Evolutionary conservation across 2,797 vertebrate species (phyloP), one percentile per base, ranked within the genome.

Genomic region (Halcyon badia): DNA sequence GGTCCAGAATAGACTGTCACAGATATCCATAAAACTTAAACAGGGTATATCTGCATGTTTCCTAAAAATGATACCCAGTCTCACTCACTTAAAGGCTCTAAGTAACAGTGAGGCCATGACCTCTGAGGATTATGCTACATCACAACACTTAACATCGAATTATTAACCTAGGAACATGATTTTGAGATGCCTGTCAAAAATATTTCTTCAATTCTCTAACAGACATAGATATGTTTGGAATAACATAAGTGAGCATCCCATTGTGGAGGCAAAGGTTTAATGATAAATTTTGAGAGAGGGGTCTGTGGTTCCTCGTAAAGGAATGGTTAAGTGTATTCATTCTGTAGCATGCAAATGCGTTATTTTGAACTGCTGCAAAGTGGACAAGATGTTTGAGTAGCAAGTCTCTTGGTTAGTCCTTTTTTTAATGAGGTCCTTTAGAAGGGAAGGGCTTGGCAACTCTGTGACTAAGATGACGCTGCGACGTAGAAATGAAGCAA

Each of bases 231-330:
- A 5, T 57, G 51, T 87, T 68, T 92, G 30, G 57, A 87, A 65
- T 46, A 76, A 65, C 26, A 62, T n/a, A 68, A 69, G 7, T 35
- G 7, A 81, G 15, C 22, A 58, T 49, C 17, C 30, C 21, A 51
- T 71, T 73, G 48, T 62, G 37, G 37, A 86, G 26, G 24, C 37
- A 84, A 76, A 83, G 2, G 1, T 57, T 65, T 48, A 75, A 57
- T 4, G 6, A 48, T 10, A 39, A 49, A 51, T 86, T 66, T 86
- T 86, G 57, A 61, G n/a, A 71, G 20, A 39, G 17, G 30, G 1
- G 4, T 65, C 46, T 0, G 0, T 28, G 49, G 22, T 54, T 88
- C 49, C 61, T 79, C 1, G 2, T 52, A 82, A 71, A 93, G 25
- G 24, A 82, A 49, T 9, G 75, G 51, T 52, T 44, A 52, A 39